Percentiles rank a stretch among this genome's conserved stretches.
Conservation (phyloP, 2,113 vertebrate genomes). For the Oreochromis aureus region DNA sequence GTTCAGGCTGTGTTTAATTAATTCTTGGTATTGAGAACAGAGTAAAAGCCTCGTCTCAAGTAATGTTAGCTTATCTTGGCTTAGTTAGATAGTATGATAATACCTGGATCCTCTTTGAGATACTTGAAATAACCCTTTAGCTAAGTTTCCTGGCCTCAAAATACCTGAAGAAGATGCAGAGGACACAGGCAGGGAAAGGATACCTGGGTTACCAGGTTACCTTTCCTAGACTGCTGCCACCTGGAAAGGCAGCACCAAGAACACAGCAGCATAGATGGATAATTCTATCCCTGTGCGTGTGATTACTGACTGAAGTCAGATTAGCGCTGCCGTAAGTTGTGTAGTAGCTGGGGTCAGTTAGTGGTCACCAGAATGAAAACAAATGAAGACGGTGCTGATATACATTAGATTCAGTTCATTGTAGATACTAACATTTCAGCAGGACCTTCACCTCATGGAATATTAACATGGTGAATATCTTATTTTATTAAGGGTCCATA, state of each 20-base stretch:
- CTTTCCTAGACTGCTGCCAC: neutral
- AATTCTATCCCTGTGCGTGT: constrained; percentile 28
- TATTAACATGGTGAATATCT: neutral
- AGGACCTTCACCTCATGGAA: neutral
- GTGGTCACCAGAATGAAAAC: constrained; percentile 1
- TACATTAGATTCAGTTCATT: neutral
- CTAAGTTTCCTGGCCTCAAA: neutral
- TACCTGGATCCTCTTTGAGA: constrained; percentile 3
- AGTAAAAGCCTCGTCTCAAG: neutral
- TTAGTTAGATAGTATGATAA: constrained; percentile 24
- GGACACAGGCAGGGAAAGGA: neutral
- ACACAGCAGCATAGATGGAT: constrained; percentile 2
- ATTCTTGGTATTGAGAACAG: neutral
- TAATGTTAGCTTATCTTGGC: constrained; percentile 4
- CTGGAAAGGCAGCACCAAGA: constrained; percentile 13
- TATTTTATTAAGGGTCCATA: neutral
- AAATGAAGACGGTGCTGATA: neutral
- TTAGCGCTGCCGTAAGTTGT: constrained; percentile 21
- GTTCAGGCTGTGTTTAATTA: constrained; percentile 16
- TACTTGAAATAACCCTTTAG: constrained; percentile 2
- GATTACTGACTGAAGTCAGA: constrained; percentile 46
- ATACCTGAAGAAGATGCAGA: neutral
- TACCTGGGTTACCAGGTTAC: neutral
- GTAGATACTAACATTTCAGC: neutral
- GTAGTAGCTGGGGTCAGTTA: constrained; percentile 5